Conservation (phyloP, 1,140 invertebrate species). For the Lethocerus indicus region DNA sequence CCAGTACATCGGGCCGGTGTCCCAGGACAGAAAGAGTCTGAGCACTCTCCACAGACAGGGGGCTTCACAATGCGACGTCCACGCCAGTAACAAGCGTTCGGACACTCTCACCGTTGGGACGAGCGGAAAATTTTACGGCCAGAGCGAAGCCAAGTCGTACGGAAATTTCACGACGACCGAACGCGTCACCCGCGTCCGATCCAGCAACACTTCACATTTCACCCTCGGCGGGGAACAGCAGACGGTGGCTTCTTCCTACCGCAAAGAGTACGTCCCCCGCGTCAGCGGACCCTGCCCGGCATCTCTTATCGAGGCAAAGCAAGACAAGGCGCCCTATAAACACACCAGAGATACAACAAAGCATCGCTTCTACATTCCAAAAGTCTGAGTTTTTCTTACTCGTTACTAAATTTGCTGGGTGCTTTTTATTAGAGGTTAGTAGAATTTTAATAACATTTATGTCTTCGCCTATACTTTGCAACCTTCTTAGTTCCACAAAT, state of each 20-base stretch:
- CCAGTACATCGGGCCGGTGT: slow-evolving; percentile 37
- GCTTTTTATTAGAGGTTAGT: too few species aligned
- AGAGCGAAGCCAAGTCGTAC: slow-evolving; percentile 43
- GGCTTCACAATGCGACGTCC: slow-evolving; percentile 9
- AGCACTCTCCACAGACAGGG: slow-evolving; percentile 48
- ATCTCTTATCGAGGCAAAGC: slow-evolving; percentile 48
- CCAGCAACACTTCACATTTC: slow-evolving; percentile 52
- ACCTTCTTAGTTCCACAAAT: too few species aligned
- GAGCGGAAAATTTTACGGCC: slow-evolving; percentile 45
- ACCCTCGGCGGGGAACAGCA: slow-evolving; percentile 31
- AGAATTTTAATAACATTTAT: too few species aligned
- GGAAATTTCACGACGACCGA: slow-evolving; percentile 41
- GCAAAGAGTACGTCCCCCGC: slow-evolving; percentile 51
- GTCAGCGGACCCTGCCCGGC: slow-evolving; percentile 58
- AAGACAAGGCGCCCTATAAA: slow-evolving; percentile 39
- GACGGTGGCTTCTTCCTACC: slow-evolving; percentile 31
- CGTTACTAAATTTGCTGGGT: too few species aligned
- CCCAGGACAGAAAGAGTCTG: slow-evolving; percentile 52
- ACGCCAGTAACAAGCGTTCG: slow-evolving; percentile 13
- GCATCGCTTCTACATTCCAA: slow-evolving; percentile 63
- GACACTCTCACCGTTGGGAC: slow-evolving; percentile 44
- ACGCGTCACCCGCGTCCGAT: slow-evolving; percentile 30
- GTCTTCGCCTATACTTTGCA: too few species aligned
- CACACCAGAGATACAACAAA: slow-evolving; percentile 63
- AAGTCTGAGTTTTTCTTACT: too few species aligned